phyloP scores from a whole-genome alignment of 2,888 invertebrate genomes.

The Scaptomyza parva region DNA sequence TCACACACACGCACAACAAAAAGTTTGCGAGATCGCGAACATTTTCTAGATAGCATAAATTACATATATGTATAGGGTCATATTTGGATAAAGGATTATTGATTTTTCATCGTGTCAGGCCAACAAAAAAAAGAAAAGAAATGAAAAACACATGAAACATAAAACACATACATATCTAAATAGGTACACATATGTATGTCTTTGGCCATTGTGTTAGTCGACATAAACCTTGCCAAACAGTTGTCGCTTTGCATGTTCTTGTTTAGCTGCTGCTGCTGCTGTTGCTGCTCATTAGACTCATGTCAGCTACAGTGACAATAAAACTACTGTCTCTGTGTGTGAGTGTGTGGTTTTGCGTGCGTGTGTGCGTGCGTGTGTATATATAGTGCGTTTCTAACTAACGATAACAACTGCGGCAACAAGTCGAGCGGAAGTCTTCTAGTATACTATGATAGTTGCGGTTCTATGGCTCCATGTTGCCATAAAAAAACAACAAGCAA shows the following conservation, averaged over 20 bases:
- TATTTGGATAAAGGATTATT: slow-evolving; percentile 62
- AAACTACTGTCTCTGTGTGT: slow-evolving; percentile 31
- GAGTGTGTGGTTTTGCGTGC: neutral
- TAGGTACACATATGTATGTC: neutral
- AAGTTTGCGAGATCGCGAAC: slow-evolving; percentile 42
- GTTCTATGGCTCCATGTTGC: slow-evolving; percentile 15
- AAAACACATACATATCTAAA: slow-evolving; percentile 1
- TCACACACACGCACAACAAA: slow-evolving; percentile 61
- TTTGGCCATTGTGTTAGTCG: slow-evolving; percentile 42
- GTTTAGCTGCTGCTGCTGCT: slow-evolving; percentile 25
- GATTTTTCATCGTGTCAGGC: slow-evolving; percentile 49
- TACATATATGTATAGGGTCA: slow-evolving; percentile 30
- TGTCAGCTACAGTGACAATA: slow-evolving; percentile 45
- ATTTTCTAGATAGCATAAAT: slow-evolving; percentile 54
- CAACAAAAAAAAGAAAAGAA: slow-evolving; percentile 5
- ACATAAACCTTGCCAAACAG: slow-evolving; percentile 46
- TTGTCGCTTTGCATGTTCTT: slow-evolving; percentile 22
- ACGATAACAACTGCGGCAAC: slow-evolving; percentile 27
- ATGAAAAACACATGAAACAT: too few relatives aligned
- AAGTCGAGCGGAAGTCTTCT: slow-evolving; percentile 41
- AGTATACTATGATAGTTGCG: slow-evolving; percentile 39
- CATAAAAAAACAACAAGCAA: slow-evolving; percentile 36
- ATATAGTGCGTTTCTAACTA: slow-evolving; percentile 30
- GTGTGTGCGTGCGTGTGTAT: neutral
- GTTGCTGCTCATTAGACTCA: slow-evolving; percentile 46